These are phyloP conservation scores for Epinotia bilunana DNA, from an alignment of 2,888 invertebrate genomes.

Conservation along the genomic window DNA sequence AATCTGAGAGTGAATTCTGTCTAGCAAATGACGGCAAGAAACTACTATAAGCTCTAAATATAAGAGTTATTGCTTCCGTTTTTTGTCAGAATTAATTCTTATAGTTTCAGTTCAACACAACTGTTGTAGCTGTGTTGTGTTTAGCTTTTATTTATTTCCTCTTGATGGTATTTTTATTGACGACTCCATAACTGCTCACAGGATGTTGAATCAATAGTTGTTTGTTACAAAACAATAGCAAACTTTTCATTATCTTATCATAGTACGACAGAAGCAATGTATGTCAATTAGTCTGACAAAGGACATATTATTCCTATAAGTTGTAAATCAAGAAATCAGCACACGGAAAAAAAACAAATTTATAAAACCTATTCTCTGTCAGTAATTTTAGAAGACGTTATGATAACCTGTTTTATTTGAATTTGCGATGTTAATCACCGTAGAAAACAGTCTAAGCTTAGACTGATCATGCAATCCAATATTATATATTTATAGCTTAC, in stretches of 20 bases:
- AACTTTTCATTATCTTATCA: neutral
- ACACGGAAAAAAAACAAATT: neutral
- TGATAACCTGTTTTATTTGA: slow-evolving; percentile 22
- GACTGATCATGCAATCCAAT: slow-evolving; percentile 33
- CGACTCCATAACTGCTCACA: no score
- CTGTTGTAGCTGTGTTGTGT: neutral
- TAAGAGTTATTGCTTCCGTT: neutral
- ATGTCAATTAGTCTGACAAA: slow-evolving; percentile 25
- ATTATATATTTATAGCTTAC: slow-evolving; percentile 51
- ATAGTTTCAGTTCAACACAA: neutral
- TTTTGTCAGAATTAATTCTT: no score
- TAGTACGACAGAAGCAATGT: slow-evolving; percentile 2
- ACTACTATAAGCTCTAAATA: neutral
- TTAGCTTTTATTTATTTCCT: neutral
- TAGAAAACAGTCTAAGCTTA: slow-evolving; percentile 29
- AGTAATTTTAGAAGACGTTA: no score
- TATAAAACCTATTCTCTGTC: neutral
- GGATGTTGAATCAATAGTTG: no score
- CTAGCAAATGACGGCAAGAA: no score
- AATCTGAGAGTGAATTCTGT: no score
- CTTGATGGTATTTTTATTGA: no score
- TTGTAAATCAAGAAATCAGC: neutral
- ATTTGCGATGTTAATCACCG: slow-evolving; percentile 18
- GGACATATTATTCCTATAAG: neutral
- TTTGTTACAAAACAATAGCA: neutral